Percentiles rank a stretch among this genome's conserved stretches.
Conservation (phyloP, 2,797 vertebrate genomes). For the Lepus townsendii region DNA sequence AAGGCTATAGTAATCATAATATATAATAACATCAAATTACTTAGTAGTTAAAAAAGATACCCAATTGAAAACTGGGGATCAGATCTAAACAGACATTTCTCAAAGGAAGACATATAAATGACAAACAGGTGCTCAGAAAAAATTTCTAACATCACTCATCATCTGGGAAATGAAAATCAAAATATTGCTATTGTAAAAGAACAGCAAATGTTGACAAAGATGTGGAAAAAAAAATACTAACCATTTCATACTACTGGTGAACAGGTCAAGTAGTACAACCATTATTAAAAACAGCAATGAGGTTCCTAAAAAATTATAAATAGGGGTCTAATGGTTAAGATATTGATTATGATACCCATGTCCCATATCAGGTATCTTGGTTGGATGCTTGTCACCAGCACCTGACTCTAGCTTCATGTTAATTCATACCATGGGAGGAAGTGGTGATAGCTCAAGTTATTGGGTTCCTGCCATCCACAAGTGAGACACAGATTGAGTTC, state of each 20-base stretch:
- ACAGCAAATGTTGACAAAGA: background rate
- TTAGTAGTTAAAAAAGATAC: background rate
- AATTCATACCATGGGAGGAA: too few relatives aligned
- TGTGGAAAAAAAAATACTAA: background rate
- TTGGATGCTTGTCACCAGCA: too few relatives aligned
- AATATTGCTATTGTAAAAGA: background rate
- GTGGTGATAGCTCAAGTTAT: too few relatives aligned
- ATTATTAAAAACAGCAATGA: background rate
- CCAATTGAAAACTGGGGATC: background rate
- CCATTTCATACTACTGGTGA: background rate
- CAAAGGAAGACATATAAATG: background rate
- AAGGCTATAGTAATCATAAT: background rate
- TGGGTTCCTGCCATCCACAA: too few relatives aligned
- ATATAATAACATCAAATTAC: background rate
- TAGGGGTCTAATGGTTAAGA: too few relatives aligned
- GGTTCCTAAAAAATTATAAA: too few relatives aligned
- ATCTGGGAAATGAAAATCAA: background rate
- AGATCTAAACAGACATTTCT: background rate
- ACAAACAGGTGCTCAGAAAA: background rate
- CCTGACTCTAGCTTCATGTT: too few relatives aligned
- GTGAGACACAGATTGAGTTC: too few relatives aligned
- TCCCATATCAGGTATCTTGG: too few relatives aligned
- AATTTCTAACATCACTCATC: background rate
- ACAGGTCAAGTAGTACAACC: background rate
- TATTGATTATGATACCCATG: too few relatives aligned